phyloP scores from a whole-genome alignment of 2,888 invertebrate species.

The Dendrolimus houi region DNA sequence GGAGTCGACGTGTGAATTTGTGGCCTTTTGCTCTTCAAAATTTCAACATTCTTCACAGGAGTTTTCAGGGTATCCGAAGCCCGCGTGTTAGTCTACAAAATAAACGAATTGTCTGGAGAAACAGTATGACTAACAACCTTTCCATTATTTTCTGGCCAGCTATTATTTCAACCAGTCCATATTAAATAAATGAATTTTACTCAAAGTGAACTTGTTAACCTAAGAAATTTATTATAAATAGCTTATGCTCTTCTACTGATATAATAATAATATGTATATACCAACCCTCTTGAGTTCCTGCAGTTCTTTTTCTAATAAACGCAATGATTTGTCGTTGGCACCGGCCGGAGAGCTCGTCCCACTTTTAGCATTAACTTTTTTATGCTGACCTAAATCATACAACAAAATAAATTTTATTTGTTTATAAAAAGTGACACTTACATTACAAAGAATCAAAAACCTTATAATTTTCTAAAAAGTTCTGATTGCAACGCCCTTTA shows the following conservation, averaged over 20 bases:
- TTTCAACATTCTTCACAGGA: conserved; percentile 32
- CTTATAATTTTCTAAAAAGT: conserved; percentile 8
- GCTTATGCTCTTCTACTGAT: no score
- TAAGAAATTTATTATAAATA: no score
- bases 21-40: conserved; percentile 35
- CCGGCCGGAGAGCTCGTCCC: conserved; percentile 29
- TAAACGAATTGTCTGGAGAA: background rate
- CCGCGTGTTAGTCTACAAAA: conserved; percentile 50
- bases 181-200: no score
- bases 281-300: conserved; percentile 75
- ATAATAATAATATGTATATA: background rate
- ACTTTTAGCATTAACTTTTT: background rate
- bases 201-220: no score
- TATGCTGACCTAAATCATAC: background rate
- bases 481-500: no score
- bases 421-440: background rate
- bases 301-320: conserved; percentile 75
- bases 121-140: background rate
- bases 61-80: conserved; percentile 31
- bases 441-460: background rate
- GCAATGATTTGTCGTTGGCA: conserved; percentile 58
- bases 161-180: no score
- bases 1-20: conserved; percentile 58
- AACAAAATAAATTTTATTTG: background rate
- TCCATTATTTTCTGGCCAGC: no score